Base-by-base conservation (phyloP, 2,113 vertebrate species). In the Amazona guildingii region DNA sequence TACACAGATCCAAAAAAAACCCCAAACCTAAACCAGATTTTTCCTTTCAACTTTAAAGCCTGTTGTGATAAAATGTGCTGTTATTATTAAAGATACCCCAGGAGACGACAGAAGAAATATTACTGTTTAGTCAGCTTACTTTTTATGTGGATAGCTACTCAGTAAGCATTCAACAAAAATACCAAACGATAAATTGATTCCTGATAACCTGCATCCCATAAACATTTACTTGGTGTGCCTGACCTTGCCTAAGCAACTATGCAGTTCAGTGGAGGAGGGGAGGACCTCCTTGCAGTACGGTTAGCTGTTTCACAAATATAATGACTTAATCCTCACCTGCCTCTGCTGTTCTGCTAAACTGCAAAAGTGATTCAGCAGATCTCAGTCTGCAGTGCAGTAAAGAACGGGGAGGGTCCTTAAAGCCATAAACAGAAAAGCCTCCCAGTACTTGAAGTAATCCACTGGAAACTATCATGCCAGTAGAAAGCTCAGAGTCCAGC, bases 311-410 rank as follows among this genome's bases (percentile, higher is more conserved):
- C 46, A 51, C 41, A 74, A 51, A 66, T 48, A 31, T 13, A 52
- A 49, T 62, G 83, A 69, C 64, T 83, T 88, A 79, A 80, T 90
- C 75, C 72, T 82, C 85, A 94, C 83, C 82, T 83, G 66, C 82
- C 70, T 78, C 44, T 83, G 83, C 76, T 0, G 7, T 66, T 81
- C 69, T 41, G 78, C 72, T 92, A 29, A 92, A 49, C 74, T 78
- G 86, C 83, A 70, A 57, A 92, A 86, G 76, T 82, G 89, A 94
- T 88, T 94, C 89, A 92, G 92, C 88, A 92, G 79, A 88, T 86
- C 84, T 95, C 49, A 43, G 41, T 66, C 89, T 92, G 92, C 92
- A 92, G 43, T 92, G 81, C 92, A 83, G 86, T 10, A 29, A 16
- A 15, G 69, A 88, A 57, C 37, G 69, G 81, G 82, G 89, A 94